Percentiles rank a stretch among this genome's conserved stretches.
Evolutionary conservation across 2,888 invertebrate species (phyloP).

Genomic region (Eupithecia centaureata): DNA sequence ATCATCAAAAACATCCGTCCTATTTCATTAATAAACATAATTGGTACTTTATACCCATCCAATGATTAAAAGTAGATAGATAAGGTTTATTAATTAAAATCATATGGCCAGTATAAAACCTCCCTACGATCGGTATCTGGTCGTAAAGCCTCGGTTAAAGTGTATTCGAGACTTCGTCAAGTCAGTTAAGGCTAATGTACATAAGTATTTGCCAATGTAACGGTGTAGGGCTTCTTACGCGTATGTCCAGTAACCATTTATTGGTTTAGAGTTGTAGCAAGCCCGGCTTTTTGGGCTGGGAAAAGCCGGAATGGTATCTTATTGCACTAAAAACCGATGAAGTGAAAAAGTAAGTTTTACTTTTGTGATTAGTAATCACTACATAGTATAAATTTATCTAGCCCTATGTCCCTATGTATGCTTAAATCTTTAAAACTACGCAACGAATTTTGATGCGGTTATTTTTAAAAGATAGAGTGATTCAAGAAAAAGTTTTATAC

Average conservation of each 20-base stretch:
- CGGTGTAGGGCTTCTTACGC: slow-evolving; percentile 45
- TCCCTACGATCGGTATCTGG: slow-evolving; percentile 52
- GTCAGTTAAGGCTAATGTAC: slow-evolving; percentile 57
- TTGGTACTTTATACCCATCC: background rate
- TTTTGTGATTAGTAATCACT: too few species aligned
- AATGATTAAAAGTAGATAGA: background rate
- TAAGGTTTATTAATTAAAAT: background rate
- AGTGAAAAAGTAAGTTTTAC: too few species aligned
- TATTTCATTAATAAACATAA: background rate
- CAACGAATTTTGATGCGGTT: too few species aligned
- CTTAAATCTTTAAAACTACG: too few species aligned
- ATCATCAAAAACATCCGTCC: background rate
- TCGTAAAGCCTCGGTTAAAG: slow-evolving; percentile 56
- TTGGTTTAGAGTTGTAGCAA: slow-evolving; percentile 4
- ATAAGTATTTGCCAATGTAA: slow-evolving; percentile 57
- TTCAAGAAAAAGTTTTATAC: too few species aligned
- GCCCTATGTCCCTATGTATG: too few species aligned
- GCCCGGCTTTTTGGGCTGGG: slow-evolving; percentile 9
- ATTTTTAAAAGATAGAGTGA: too few species aligned
- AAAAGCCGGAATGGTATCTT: slow-evolving; percentile 4
- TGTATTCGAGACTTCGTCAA: slow-evolving; percentile 51
- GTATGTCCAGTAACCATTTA: slow-evolving; percentile 40
- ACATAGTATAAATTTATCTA: too few species aligned
- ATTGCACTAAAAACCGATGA: too few species aligned
- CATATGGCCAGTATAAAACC: slow-evolving; percentile 42